Evolutionary conservation across 2,888 invertebrate species (phyloP).

Genomic region (Perithous albicinctus): DNA sequence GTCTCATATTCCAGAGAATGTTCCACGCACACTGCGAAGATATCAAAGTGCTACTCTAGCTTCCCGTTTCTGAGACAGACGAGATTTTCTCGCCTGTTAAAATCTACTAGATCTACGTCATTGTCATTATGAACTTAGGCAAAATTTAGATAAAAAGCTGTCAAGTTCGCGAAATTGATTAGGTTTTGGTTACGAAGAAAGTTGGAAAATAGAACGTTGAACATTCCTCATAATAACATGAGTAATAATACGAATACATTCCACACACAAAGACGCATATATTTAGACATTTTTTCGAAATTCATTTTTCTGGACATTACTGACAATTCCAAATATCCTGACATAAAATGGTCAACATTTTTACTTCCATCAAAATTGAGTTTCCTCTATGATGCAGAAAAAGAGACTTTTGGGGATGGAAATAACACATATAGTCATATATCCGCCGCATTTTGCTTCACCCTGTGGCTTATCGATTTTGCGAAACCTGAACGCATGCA

Average conservation of each 20-base stretch:
- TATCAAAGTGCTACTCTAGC: not conserved
- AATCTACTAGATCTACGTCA: not conserved
- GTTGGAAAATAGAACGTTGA: too few relatives aligned
- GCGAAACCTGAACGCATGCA: conserved; percentile 43
- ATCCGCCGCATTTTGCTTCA: not conserved
- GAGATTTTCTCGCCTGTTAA: conserved; percentile 30
- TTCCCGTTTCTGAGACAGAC: not conserved
- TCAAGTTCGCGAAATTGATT: not conserved
- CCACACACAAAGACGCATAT: too few relatives aligned
- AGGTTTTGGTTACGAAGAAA: too few relatives aligned
- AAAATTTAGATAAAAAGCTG: not conserved
- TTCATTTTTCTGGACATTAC: too few relatives aligned
- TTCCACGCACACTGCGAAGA: not conserved
- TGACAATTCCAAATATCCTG: too few relatives aligned
- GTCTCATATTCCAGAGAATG: conserved; percentile 4
- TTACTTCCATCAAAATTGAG: not conserved
- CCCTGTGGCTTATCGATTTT: conserved; percentile 61
- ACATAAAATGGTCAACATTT: not conserved
- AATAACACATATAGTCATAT: not conserved
- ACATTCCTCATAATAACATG: too few relatives aligned
- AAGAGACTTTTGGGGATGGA: not conserved
- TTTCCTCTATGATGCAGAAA: not conserved
- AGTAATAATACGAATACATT: too few relatives aligned
- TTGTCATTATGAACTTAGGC: too few relatives aligned
- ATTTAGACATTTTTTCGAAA: too few relatives aligned